Evolutionary conservation across 2,797 vertebrate species (phyloP).

Genomic region (Eurystomus glaucurus): DNA sequence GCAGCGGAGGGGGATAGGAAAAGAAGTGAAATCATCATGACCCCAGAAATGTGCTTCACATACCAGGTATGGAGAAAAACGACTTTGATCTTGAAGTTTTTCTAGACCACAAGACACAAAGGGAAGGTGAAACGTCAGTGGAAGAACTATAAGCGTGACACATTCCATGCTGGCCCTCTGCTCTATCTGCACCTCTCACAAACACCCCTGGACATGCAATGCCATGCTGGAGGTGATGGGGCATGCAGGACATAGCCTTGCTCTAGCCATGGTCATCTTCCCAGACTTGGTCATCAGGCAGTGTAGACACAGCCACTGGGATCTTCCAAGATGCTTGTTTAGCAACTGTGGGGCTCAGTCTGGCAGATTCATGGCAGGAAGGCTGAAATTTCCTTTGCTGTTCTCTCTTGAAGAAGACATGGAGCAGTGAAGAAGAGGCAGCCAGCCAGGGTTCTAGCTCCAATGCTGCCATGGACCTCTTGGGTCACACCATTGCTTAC

Average conservation of each 20-base stretch:
- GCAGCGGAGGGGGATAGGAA: slow-evolving; percentile 67
- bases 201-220: neutral
- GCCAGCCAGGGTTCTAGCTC: neutral
- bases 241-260: rapidly evolving
- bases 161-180: neutral
- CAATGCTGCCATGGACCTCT: neutral
- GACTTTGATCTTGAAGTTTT: neutral
- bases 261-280: neutral
- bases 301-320: neutral
- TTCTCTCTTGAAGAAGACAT: neutral
- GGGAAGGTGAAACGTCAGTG: neutral
- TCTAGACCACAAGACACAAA: neutral
- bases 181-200: neutral
- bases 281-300: neutral
- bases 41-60: slow-evolving; percentile 80
- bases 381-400: neutral
- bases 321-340: neutral
- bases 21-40: slow-evolving; percentile 78
- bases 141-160: neutral
- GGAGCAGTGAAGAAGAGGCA: neutral
- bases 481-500: neutral
- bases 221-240: neutral
- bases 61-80: slow-evolving; percentile 83
- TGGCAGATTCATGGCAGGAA: neutral
- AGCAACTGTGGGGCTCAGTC: neutral